Evolutionary conservation across 2,797 vertebrate species (phyloP).

Genomic region (Myotis findleyi): DNA sequence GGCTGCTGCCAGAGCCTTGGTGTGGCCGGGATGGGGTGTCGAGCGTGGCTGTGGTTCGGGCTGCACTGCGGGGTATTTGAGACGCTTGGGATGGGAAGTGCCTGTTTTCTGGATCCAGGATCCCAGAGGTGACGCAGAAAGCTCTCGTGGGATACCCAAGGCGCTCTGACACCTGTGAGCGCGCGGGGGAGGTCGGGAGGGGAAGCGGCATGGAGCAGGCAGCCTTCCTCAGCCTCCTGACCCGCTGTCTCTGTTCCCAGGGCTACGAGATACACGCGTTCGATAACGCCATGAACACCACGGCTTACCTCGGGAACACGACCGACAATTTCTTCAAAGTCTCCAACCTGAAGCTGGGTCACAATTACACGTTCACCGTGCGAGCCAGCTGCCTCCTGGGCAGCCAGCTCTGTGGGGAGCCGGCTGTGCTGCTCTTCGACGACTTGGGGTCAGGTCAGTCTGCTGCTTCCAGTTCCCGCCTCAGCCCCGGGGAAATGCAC

Average conservation of each 20-base stretch:
- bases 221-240: background rate
- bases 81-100: background rate
- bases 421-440: conserved; percentile 93
- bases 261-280: conserved; percentile 96
- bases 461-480: accelerated
- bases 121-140: background rate
- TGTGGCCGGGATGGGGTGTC: too few species aligned
- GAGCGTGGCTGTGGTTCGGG: too few species aligned
- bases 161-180: background rate
- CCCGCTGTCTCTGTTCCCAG: conserved; percentile 82
- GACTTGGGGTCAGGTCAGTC: conserved; percentile 89
- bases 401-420: conserved; percentile 95
- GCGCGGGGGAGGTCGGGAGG: too few species aligned
- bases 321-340: conserved; percentile 96
- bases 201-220: too few species aligned
- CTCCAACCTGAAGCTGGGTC: conserved; percentile 92
- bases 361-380: conserved; percentile 98
- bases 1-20: background rate
- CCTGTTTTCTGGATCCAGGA: background rate
- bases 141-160: background rate
- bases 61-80: background rate
- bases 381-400: conserved; percentile 94
- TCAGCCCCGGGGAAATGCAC: background rate
- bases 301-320: conserved; percentile 94
- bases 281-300: conserved; percentile 93